Percentiles rank a stretch among this genome's conserved stretches.
Evolutionary conservation across 2,888 invertebrate genomes (phyloP).

Genomic region (Caenorhabditis panamensis): DNA sequence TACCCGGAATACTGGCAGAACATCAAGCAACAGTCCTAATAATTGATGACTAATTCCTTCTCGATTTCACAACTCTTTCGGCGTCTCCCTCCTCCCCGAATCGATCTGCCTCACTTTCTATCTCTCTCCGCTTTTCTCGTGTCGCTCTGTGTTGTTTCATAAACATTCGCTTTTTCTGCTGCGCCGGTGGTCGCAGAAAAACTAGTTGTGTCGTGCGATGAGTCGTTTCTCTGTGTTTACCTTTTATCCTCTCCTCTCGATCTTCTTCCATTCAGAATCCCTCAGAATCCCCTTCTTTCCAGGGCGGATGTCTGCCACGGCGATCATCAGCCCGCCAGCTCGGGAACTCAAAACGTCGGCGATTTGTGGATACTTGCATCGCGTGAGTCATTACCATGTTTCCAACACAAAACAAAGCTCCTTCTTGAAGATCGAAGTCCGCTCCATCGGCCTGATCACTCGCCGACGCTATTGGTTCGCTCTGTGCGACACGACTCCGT

Average conservation of each 20-base stretch:
- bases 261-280: background rate
- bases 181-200: constrained; percentile 24
- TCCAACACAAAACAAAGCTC: background rate
- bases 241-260: background rate
- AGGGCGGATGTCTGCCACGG: constrained; percentile 38
- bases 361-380: constrained; percentile 59
- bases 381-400: constrained; percentile 3
- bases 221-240: constrained; percentile 28
- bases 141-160: constrained; percentile 34
- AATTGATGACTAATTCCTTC: background rate
- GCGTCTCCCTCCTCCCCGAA: constrained; percentile 1
- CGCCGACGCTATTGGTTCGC: constrained; percentile 77
- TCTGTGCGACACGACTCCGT: constrained; percentile 73
- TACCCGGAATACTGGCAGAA: constrained; percentile 51
- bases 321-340: constrained; percentile 57
- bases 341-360: constrained; percentile 49
- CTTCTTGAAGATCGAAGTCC: constrained; percentile 66
- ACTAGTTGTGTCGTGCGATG: constrained; percentile 48
- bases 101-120: background rate
- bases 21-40: constrained; percentile 13
- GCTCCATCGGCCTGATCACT: constrained; percentile 70
- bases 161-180: constrained; percentile 32
- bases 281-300: too few relatives aligned
- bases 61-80: constrained; percentile 7
- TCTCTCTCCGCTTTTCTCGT: background rate